Evolutionary conservation across 2,113 vertebrate species (phyloP), one percentile per base, ranked within the genome.

Genomic region (Microtus ochrogaster): DNA sequence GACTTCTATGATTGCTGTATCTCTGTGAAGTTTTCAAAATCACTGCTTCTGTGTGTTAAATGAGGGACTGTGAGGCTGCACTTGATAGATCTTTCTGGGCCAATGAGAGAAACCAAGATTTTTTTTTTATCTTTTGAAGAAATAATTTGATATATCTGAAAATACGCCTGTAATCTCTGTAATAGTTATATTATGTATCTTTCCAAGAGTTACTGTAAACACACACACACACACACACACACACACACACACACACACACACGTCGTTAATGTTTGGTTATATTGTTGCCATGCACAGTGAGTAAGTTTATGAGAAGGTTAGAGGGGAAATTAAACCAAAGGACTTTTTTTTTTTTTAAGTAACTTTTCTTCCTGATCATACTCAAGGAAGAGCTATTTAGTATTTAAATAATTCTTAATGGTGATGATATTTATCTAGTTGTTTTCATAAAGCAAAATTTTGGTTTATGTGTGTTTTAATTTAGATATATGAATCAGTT

Each of bases 391-490:
- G 26, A 94, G 9, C 47, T 81, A 49, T 7, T 90, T 88, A 77
- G 61, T 95, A 17, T 36, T 93, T 95, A 17, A 33, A 66, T 94
- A 85, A 41, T 17, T 16, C 44, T 74, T 91, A 86, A 93, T 93
- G 44, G 33, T 83, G 41, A 77, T 94, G 63, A n/a, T 89, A 52
- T 77, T 85, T 95, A 65, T 39, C 22, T 22, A 90, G 9, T 77
- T 91, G 86, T 91, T 94, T 95, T 83, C 44, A 87, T 87, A 84
- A 96, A 81, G 39, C 55, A 94, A 17, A 90, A 61, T 94, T 92
- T 47, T 93, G 36, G 19, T 94, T 92, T 94, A 88, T 94, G 22
- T 14, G 89, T 33, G 82, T 92, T 96, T 92, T 36, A 94, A 96
- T 36, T 86, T 96, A 93, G 41, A 66, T 72, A 68, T 30, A 36